Base-by-base conservation (phyloP, 2,888 invertebrate genomes). In the Plagodis dolabraria region DNA sequence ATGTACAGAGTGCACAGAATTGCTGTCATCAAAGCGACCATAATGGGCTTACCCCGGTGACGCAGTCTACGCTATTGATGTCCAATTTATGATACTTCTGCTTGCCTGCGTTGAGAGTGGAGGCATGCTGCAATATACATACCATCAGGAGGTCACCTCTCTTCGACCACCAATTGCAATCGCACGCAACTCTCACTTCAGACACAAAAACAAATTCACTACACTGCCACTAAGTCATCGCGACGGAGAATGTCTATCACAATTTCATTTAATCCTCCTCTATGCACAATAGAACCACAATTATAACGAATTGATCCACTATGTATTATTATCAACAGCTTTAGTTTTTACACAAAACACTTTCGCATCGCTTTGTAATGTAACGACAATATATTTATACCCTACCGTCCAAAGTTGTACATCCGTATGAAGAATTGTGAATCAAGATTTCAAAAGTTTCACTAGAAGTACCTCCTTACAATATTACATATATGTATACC, bases 121-220 rank as follows among this genome's bases (percentile, higher is more conserved):
- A 96, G 97, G 97, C 97, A 98, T 98, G 95, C 97, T 97, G 97
- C 96, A 96, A 96, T 95, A 96, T 96, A 96, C 95, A 96, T 96
- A 96, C 96, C 97, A 97, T 97, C 87, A 92, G 90, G 92, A 89
- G 90, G 77, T 82, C 85, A 92, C 92, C 88, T 87, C 88, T 77
- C 85, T 81, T 87, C 79, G 83, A 89, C 89, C 89, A 90, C 89
- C 92, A 91, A 91, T 92, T 91, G 89, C 82, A 92, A 88, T n/a
- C 43, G 12, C 6, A 76, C 71, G 72, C 76, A 82, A 81, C 65
- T 68, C 63, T 70, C 77, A 72, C 79, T 75, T 59, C 68, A 73
- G 55, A 69, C 71, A 70, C 66, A 65, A n/a, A 72, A 68, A 68
- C 68, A 61, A 70, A 68, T 64, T 62, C 67, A 70, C 71, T 69